These are phyloP conservation scores for Saccopteryx leptura DNA, from an alignment of 2,113 vertebrate species.

Conservation along the genomic window DNA sequence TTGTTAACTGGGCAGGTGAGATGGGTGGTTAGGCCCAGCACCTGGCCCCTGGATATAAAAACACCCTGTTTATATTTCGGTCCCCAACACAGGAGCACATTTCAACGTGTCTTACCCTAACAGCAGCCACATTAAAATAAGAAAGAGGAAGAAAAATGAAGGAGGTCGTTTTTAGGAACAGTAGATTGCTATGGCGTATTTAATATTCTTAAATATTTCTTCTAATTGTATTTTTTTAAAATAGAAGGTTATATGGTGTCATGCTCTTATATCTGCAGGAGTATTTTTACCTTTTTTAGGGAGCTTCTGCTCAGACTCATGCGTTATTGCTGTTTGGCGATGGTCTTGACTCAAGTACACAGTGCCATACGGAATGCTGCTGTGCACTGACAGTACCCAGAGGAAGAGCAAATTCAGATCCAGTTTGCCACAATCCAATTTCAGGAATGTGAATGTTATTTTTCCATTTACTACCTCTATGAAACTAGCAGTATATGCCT, in stretches of 20 bases:
- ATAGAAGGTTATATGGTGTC: not conserved
- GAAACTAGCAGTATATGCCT: conserved; percentile 8
- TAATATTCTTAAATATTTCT: conserved; percentile 22
- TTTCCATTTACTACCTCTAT: conserved; percentile 51
- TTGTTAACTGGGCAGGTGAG: too few relatives aligned
- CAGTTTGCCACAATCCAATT: conserved; percentile 28
- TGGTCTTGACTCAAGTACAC: not conserved
- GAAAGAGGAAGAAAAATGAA: not conserved
- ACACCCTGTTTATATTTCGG: too few relatives aligned
- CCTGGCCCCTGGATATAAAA: too few relatives aligned
- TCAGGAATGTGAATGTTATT: conserved; percentile 11
- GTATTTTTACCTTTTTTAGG: not conserved
- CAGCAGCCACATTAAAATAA: not conserved
- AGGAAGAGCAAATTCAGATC: not conserved
- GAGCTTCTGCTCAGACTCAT: not conserved
- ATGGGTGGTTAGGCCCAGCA: too few relatives aligned
- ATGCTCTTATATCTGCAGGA: not conserved
- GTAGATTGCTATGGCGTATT: not conserved
- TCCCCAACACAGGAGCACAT: not conserved
- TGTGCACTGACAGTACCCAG: not conserved
- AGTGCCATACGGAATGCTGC: not conserved
- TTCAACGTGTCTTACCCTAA: not conserved
- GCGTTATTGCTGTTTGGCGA: not conserved
- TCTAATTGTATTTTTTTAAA: not conserved
- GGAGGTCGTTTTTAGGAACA: not conserved